Evolutionary conservation across 2,888 invertebrate genomes (phyloP).

Genomic region (Eretmocerus hayati): DNA sequence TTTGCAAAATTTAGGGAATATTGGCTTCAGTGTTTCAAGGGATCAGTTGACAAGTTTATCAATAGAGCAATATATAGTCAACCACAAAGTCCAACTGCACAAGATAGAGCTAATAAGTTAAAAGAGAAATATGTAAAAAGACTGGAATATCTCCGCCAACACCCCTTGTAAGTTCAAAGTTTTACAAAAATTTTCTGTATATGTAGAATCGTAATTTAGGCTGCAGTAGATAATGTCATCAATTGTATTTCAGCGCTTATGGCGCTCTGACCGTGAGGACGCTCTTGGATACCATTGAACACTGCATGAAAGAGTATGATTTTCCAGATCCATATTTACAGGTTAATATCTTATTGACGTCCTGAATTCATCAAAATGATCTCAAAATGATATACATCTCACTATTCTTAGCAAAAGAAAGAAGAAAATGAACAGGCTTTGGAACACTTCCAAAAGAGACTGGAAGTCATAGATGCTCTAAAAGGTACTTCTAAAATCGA

Average conservation of each 20-base stretch:
- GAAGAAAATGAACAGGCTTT: conserved; percentile 80
- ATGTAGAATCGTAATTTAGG: too few relatives aligned
- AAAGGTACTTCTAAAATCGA: conserved; percentile 44
- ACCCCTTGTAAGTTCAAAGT: conserved; percentile 66
- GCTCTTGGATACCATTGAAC: conserved; percentile 86
- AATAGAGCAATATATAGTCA: conserved; percentile 74
- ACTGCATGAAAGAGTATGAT: conserved; percentile 81
- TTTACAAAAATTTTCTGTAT: conserved; percentile 1
- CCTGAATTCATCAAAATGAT: not conserved
- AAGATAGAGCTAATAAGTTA: conserved; percentile 72
- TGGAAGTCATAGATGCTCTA: conserved; percentile 65
- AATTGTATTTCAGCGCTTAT: conserved; percentile 53
- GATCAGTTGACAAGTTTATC: conserved; percentile 77
- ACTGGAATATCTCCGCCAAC: conserved; percentile 64
- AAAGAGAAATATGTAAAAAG: conserved; percentile 76
- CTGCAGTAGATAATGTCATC: conserved; percentile 18
- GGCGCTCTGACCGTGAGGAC: conserved; percentile 83
- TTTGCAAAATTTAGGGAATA: conserved; percentile 52
- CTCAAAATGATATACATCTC: conserved; percentile 2
- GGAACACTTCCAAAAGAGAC: conserved; percentile 58
- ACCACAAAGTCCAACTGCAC: conserved; percentile 67
- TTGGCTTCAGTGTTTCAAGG: conserved; percentile 88
- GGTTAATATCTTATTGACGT: too few relatives aligned
- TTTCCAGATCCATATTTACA: conserved; percentile 78
- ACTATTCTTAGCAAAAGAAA: conserved; percentile 66